These are phyloP conservation scores for Cryptus viduatorius DNA, from an alignment of 2,888 invertebrate species.

Conservation along the genomic window DNA sequence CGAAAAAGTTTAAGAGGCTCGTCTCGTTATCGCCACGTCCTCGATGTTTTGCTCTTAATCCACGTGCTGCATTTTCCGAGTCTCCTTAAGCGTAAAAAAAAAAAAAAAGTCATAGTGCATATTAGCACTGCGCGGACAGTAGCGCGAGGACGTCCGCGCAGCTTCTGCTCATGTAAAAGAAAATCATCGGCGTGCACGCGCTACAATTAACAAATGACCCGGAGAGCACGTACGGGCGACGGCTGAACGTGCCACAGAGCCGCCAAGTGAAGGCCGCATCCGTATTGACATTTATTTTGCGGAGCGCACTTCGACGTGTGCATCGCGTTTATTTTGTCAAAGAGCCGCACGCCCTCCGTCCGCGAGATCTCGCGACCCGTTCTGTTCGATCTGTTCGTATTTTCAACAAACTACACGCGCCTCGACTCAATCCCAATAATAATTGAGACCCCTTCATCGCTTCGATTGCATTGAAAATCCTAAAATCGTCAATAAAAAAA, in stretches of 20 bases:
- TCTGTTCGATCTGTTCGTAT: slow-evolving; percentile 1
- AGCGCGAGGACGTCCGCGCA: slow-evolving; percentile 47
- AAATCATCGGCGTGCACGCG: slow-evolving; percentile 70
- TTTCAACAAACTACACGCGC: not conserved
- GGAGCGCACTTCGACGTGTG: slow-evolving; percentile 64
- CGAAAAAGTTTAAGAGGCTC: not conserved
- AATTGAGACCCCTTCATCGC: too few species aligned
- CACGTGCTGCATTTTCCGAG: slow-evolving; percentile 6
- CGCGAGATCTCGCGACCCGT: not conserved
- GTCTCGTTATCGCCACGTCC: slow-evolving; percentile 11
- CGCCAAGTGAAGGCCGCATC: slow-evolving; percentile 78
- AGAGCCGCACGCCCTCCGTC: not conserved
- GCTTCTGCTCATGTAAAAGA: slow-evolving; percentile 35
- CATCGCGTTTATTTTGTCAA: slow-evolving; percentile 73
- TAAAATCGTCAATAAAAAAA: too few species aligned
- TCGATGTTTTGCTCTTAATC: slow-evolving; percentile 7
- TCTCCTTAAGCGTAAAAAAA: not conserved
- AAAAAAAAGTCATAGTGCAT: slow-evolving; percentile 11
- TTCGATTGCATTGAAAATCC: too few species aligned
- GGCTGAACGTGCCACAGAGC: slow-evolving; percentile 78
- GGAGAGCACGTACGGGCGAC: slow-evolving; percentile 74
- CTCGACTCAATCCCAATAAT: not conserved
- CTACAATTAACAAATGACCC: slow-evolving; percentile 54
- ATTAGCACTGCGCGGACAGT: slow-evolving; percentile 35
- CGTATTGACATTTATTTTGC: slow-evolving; percentile 77